A percentile compares a stretch with the other conserved stretches of the same genome.
Evolutionary conservation across 2,797 vertebrate species (phyloP).

Genomic region (Emydoidea blandingii): DNA sequence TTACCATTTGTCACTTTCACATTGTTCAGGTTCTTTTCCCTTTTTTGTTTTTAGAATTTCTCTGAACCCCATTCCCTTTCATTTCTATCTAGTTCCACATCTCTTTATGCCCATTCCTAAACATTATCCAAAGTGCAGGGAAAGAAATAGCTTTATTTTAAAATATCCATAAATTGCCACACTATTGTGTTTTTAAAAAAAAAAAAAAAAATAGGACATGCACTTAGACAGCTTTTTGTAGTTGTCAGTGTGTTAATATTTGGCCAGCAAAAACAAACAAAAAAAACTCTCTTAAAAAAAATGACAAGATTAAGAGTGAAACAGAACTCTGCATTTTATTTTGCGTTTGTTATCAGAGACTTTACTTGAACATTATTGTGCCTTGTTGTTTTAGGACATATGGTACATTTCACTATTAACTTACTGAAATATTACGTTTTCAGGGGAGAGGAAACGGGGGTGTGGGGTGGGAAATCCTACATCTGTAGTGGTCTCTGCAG

Average conservation of each 20-base stretch:
- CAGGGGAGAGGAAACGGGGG: background rate
- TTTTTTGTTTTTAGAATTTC: conserved; percentile 3
- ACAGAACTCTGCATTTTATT: background rate
- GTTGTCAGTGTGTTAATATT: conserved; percentile 32
- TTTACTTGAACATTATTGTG: background rate
- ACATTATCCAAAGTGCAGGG: background rate
- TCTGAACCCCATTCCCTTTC: background rate
- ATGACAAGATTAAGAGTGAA: background rate
- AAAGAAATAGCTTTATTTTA: background rate
- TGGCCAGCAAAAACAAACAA: background rate
- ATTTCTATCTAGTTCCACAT: background rate
- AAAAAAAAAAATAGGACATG: background rate
- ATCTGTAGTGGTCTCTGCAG: conserved; percentile 59
- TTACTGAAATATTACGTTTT: conserved; percentile 55
- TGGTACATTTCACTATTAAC: conserved; percentile 6
- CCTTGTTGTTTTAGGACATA: background rate
- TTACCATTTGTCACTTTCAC: conserved; percentile 58
- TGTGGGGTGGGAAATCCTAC: conserved; percentile 46
- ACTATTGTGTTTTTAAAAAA: background rate
- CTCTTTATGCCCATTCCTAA: background rate
- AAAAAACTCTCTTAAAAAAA: background rate
- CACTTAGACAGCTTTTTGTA: background rate
- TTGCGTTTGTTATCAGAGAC: background rate
- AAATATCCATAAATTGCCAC: background rate
- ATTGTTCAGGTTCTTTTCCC: background rate